Percentiles rank a stretch among this genome's conserved stretches.
phyloP scores from a whole-genome alignment of 2,113 vertebrate genomes.

The Rhinogobius similis region DNA sequence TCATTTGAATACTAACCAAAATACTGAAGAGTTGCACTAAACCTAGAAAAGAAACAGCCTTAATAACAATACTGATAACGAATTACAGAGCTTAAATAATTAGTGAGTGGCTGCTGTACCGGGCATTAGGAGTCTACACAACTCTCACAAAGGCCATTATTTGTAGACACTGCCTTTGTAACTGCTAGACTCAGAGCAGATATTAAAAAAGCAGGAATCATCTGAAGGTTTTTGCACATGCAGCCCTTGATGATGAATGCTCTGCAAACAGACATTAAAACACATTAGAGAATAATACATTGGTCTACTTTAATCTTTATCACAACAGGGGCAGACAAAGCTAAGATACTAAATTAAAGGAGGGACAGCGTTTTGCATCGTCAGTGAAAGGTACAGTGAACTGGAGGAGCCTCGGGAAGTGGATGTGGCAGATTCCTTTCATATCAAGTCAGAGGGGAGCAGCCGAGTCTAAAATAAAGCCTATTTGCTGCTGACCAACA shows the following conservation, averaged over 20 bases:
- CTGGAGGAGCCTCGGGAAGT: conserved; percentile 22
- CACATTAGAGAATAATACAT: not conserved
- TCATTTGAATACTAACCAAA: not conserved
- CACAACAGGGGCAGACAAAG: not conserved
- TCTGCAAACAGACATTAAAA: not conserved
- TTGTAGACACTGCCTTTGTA: not conserved
- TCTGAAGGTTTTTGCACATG: not conserved
- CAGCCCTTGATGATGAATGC: conserved; percentile 4
- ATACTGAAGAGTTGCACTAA: not conserved
- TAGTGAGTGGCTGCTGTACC: not conserved
- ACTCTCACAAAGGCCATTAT: conserved; percentile 1
- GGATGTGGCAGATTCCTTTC: conserved; percentile 21
- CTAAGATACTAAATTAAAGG: conserved; percentile 3
- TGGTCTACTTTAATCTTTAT: not conserved
- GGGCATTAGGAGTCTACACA: not conserved
- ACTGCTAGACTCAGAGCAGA: not conserved
- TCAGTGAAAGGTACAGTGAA: conserved; percentile 9
- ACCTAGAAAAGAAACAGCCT: not conserved
- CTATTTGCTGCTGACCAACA: conserved; percentile 28
- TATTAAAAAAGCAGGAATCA: conserved; percentile 3
- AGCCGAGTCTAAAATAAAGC: conserved; percentile 27
- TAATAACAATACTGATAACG: not conserved
- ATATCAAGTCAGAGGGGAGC: conserved; percentile 15
- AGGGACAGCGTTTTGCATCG: not conserved
- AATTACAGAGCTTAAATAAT: conserved; percentile 4